These are phyloP conservation scores for Sylvilagus floridanus DNA, from an alignment of 2,797 vertebrate genomes.

Conservation along the genomic window DNA sequence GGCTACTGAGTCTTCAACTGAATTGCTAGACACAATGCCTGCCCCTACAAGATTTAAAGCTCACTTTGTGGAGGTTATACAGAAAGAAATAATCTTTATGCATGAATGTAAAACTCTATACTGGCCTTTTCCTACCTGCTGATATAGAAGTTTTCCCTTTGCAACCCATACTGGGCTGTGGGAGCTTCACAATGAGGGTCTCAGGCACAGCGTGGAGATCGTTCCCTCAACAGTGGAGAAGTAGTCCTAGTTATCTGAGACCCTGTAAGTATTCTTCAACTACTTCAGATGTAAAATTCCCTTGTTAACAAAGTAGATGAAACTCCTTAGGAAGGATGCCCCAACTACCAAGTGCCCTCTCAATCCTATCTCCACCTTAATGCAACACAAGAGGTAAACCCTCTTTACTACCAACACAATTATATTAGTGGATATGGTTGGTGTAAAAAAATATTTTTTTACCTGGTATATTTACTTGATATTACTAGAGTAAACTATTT, in stretches of 20 bases:
- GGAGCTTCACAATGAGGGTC: not conserved
- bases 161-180: too few species aligned
- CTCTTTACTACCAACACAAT: not conserved
- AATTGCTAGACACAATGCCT: too few species aligned
- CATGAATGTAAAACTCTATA: not conserved
- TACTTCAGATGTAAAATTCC: not conserved
- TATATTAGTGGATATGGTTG: not conserved
- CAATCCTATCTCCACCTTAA: not conserved
- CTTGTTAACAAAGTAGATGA: not conserved
- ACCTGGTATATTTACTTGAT: conserved; percentile 4
- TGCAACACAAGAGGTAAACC: not conserved
- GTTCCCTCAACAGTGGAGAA: not conserved
- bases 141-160: not conserved
- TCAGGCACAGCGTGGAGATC: not conserved
- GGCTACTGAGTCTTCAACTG: too few species aligned
- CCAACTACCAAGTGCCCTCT: not conserved
- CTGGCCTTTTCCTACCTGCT: not conserved
- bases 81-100: not conserved
- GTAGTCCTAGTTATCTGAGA: not conserved
- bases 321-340: not conserved
- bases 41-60: not conserved
- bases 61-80: not conserved
- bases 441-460: not conserved
- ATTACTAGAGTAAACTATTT: not conserved
- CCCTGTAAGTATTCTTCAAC: not conserved